phyloP scores from a whole-genome alignment of 2,888 invertebrate species.

The Drosophila kuntzei region DNA sequence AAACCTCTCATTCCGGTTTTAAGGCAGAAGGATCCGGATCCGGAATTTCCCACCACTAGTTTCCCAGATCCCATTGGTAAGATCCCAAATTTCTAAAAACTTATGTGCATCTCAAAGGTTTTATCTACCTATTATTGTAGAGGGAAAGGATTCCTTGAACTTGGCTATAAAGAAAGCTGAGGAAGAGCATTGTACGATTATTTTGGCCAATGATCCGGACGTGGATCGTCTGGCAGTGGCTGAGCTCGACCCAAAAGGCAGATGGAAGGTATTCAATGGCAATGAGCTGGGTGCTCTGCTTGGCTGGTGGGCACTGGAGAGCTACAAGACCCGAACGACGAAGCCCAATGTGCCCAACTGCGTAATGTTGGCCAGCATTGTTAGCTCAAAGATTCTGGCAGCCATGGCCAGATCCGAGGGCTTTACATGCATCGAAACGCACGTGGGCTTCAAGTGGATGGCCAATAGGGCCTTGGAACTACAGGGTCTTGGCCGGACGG shows the following conservation, averaged over 20 bases:
- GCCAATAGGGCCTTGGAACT: conserved; percentile 93
- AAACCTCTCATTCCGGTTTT: conserved; percentile 85
- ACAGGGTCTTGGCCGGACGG: conserved; percentile 89
- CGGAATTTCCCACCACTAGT: conserved; percentile 94
- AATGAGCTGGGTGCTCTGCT: conserved; percentile 97
- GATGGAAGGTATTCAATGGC: conserved; percentile 90
- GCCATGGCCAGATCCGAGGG: conserved; percentile 93
- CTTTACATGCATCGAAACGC: conserved; percentile 92
- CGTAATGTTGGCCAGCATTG: conserved; percentile 95
- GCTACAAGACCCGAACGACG: conserved; percentile 86
- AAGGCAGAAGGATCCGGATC: conserved; percentile 95
- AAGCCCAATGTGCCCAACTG: conserved; percentile 87
- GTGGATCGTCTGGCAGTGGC: conserved; percentile 98
- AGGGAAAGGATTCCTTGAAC: conserved; percentile 92
- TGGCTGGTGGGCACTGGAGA: conserved; percentile 96
- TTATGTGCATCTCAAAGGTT: neutral
- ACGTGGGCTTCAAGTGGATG: conserved; percentile 99
- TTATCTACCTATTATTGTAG: conserved; percentile 82
- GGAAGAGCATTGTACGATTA: conserved; percentile 89
- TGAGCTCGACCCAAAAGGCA: conserved; percentile 88
- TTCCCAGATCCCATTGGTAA: conserved; percentile 94
- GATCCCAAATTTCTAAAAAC: neutral
- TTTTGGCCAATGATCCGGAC: conserved; percentile 99
- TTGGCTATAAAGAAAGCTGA: conserved; percentile 93
- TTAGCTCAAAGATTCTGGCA: conserved; percentile 96